A percentile compares a stretch with the other conserved stretches of the same genome.
These are phyloP conservation scores for Diadophis punctatus DNA, from an alignment of 2,113 vertebrate genomes.

Conservation along the genomic window DNA sequence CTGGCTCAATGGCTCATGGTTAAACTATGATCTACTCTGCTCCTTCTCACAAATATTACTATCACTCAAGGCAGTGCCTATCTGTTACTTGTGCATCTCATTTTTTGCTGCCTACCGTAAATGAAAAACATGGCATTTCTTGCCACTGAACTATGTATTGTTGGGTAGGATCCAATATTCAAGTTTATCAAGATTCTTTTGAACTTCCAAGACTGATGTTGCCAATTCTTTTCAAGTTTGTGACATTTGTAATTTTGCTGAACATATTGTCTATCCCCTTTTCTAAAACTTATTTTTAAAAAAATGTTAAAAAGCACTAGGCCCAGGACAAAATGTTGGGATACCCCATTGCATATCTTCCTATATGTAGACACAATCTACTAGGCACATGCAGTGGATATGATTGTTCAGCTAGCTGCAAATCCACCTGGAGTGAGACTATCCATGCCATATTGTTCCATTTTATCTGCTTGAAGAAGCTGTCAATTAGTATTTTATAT, in stretches of 20 bases:
- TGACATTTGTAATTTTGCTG: not conserved
- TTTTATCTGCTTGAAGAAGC: not conserved
- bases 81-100: not conserved
- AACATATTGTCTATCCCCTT: not conserved
- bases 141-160: not conserved
- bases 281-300: not conserved
- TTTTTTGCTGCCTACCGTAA: not conserved
- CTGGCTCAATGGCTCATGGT: not conserved
- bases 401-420: not conserved
- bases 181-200: not conserved
- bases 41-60: not conserved
- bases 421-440: not conserved
- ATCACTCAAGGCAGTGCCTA: not conserved
- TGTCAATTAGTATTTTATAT: not conserved
- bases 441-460: not conserved
- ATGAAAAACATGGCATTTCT: not conserved
- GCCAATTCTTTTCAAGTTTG: not conserved
- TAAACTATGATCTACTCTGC: not conserved
- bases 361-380: not conserved
- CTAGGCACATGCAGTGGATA: not conserved
- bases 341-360: not conserved
- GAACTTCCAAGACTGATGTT: not conserved
- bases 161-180: not conserved
- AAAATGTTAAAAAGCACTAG: not conserved
- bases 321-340: not conserved